Percentiles rank a stretch among this genome's conserved stretches.
Evolutionary conservation across 2,888 invertebrate genomes (phyloP).

Genomic region (Hololepta plana): DNA sequence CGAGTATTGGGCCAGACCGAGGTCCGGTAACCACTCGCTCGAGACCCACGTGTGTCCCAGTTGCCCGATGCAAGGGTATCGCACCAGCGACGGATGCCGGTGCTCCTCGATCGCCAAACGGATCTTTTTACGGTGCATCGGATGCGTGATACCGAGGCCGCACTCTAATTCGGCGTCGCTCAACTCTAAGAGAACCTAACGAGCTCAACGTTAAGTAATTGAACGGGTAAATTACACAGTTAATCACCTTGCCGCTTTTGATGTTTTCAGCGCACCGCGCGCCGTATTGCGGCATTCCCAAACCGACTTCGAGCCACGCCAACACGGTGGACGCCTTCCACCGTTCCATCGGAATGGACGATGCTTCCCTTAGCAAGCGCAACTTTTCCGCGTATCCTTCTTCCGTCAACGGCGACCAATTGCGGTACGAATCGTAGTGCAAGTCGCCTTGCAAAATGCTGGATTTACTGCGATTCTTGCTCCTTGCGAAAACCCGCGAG

Average conservation of each 20-base stretch:
- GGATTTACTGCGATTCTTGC: conserved; percentile 63
- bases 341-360: conserved; percentile 66
- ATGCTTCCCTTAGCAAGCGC: conserved; percentile 59
- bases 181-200: conserved; percentile 77
- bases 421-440: conserved; percentile 32
- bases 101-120: conserved; percentile 87
- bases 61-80: conserved; percentile 74
- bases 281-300: conserved; percentile 90
- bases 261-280: conserved; percentile 82
- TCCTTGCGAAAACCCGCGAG: conserved; percentile 74
- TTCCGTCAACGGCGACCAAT: conserved; percentile 47
- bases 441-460: conserved; percentile 39
- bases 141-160: conserved; percentile 78
- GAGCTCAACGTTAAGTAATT: conserved; percentile 6
- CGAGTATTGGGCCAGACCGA: conserved; percentile 79
- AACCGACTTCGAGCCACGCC: conserved; percentile 85
- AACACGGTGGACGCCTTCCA: conserved; percentile 89
- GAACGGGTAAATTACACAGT: no score
- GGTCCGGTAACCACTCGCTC: conserved; percentile 81
- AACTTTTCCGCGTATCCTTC: conserved; percentile 64
- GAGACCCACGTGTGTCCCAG: conserved; percentile 88
- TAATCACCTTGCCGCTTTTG: conserved; percentile 75
- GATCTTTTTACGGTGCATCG: conserved; percentile 85
- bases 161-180: conserved; percentile 82
- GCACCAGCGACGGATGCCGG: conserved; percentile 67